phyloP scores from a whole-genome alignment of 2,888 invertebrate genomes.

The Sicus ferrugineus region DNA sequence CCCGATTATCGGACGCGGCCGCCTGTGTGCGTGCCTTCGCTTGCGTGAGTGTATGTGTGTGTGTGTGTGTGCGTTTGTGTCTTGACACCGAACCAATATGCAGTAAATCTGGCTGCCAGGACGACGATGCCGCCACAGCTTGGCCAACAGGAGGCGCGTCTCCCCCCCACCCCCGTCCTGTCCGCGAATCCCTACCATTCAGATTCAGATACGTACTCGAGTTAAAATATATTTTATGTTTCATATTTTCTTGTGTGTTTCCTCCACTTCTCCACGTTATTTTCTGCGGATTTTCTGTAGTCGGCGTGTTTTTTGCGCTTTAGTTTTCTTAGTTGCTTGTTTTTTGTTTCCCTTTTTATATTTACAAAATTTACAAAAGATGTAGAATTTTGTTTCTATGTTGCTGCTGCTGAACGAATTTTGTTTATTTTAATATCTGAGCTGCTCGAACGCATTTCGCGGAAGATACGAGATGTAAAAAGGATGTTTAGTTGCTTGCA shows the following conservation, averaged over 20 bases:
- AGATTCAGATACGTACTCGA: slow-evolving; percentile 52
- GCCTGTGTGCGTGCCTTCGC: slow-evolving; percentile 5
- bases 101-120: slow-evolving; percentile 62
- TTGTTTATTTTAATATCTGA: slow-evolving; percentile 7
- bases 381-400: slow-evolving; percentile 7
- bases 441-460: not conserved
- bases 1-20: slow-evolving; percentile 8
- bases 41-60: too few relatives aligned
- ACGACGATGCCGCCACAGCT: slow-evolving; percentile 53
- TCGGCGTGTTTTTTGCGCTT: not conserved
- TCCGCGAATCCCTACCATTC: slow-evolving; percentile 13
- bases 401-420: not conserved
- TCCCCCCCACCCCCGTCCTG: slow-evolving; percentile 1
- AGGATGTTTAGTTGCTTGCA: not conserved
- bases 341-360: too few relatives aligned
- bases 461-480: slow-evolving; percentile 10
- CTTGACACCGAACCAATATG: slow-evolving; percentile 64
- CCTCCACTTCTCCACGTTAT: not conserved
- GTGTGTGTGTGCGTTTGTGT: slow-evolving; percentile 46
- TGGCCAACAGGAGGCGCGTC: slow-evolving; percentile 36
- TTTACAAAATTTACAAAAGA: not conserved
- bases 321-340: not conserved
- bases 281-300: not conserved
- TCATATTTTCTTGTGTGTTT: slow-evolving; percentile 49
- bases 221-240: slow-evolving; percentile 60